Percentiles rank a stretch among this genome's conserved stretches.
These are phyloP conservation scores for Cecropterus lyciades DNA, from an alignment of 1,140 invertebrate genomes.

Conservation along the genomic window DNA sequence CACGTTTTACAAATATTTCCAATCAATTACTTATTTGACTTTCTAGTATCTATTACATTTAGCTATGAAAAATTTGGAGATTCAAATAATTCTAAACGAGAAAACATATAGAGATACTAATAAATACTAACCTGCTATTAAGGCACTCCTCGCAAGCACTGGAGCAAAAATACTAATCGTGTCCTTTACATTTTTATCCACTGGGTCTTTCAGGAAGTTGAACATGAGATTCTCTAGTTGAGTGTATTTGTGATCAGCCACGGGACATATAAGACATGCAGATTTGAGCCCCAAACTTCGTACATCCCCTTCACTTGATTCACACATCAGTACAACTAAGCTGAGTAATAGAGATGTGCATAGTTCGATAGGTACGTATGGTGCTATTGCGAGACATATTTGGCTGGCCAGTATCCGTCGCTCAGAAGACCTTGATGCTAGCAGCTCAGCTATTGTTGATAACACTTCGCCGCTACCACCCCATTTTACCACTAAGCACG, in stretches of 20 bases:
- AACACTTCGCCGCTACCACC: slow-evolving; percentile 72
- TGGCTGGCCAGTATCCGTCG: slow-evolving; percentile 69
- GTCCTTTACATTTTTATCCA: slow-evolving; percentile 68
- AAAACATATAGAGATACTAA: no score
- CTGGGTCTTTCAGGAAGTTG: slow-evolving; percentile 71
- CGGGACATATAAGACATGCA: slow-evolving; percentile 71
- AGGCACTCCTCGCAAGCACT: slow-evolving; percentile 71
- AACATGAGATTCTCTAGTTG: slow-evolving; percentile 80
- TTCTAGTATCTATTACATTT: no score
- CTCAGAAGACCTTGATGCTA: slow-evolving; percentile 63
- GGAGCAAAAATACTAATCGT: slow-evolving; percentile 73
- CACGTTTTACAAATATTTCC: no score
- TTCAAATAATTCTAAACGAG: not conserved
- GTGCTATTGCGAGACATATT: slow-evolving; percentile 71
- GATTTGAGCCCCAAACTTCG: slow-evolving; percentile 69
- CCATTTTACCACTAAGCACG: slow-evolving; percentile 74
- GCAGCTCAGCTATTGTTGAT: slow-evolving; percentile 69
- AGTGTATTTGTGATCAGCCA: slow-evolving; percentile 72
- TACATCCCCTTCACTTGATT: slow-evolving; percentile 73
- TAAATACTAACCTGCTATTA: slow-evolving; percentile 63
- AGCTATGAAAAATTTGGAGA: no score
- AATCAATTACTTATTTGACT: no score
- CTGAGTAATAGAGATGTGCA: slow-evolving; percentile 79
- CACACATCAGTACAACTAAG: slow-evolving; percentile 77
- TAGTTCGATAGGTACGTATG: slow-evolving; percentile 73